A percentile compares a stretch with the other conserved stretches of the same genome.
These are phyloP conservation scores for Diuraphis noxia DNA, from an alignment of 1,140 invertebrate genomes.

Conservation along the genomic window DNA sequence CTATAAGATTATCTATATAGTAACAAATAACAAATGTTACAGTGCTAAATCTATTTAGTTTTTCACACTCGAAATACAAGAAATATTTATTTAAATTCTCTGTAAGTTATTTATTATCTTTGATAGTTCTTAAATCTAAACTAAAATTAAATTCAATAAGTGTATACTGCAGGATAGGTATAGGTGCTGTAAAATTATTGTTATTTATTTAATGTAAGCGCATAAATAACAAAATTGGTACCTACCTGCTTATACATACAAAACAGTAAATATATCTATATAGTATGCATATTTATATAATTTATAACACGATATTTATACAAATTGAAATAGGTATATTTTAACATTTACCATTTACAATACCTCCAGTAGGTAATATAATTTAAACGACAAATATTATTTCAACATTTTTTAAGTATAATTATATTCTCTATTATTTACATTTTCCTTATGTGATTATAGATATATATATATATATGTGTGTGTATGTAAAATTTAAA, in stretches of 20 bases:
- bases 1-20: background rate
- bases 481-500: no score
- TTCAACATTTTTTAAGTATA: background rate
- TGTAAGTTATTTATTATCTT: background rate
- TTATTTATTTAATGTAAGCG: background rate
- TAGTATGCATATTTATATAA: no score
- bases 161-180: no score
- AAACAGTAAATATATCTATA: no score
- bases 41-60: background rate
- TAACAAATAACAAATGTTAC: background rate
- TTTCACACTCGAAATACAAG: background rate
- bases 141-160: conserved; percentile 11
- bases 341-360: background rate
- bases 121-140: conserved; percentile 1
- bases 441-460: no score
- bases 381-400: background rate
- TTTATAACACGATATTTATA: background rate
- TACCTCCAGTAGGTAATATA: background rate
- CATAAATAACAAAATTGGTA: background rate
- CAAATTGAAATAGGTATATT: background rate
- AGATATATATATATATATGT: no score
- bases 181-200: background rate
- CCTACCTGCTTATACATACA: no score
- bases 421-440: no score
- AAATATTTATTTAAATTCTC: background rate